Base-by-base conservation (phyloP, 2,113 vertebrate species). In the Globicephala melas region DNA sequence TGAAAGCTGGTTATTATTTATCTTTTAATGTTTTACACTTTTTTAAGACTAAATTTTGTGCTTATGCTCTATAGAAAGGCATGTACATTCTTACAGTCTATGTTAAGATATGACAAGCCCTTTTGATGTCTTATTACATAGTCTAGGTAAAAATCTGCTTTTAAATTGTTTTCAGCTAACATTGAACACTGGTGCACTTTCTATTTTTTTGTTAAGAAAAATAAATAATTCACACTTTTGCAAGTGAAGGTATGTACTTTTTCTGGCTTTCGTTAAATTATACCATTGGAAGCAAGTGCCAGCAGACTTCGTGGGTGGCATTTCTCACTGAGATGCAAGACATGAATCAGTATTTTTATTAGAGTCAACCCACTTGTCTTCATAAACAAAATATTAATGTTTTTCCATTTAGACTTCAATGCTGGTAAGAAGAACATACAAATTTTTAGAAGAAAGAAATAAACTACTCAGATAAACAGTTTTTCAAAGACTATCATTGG, bases 171-270 rank as follows among this genome's bases (percentile, higher is more conserved):
- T 97, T 98, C 67, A 91, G 74, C 9, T 82, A 93, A 79, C 93
- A 33, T 77, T 79, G 67, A 97, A 95, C 89, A 97, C 68, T 88
- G 79, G 98, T 95, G 73, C 38, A 82, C 2, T 98, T 98, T 89
- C 87, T 41, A 95, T 33, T 83, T 97, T 97, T 88, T 96, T 97
- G 94, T 94, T 76, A 84, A 97, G 80, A 98, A 97, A 97, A 97
- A 89, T 31, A 94, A 96, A 96, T 93, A 74, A 96, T 85, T 77
- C 74, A 70, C 76, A 97, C 15, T 17, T 17, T 85, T 97, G 44
- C 17, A 89, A 91, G 62, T 60, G 93, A 97, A 81, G 15, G 10
- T 82, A 96, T 73, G 17, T 67, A 96, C 65, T 44, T 89, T 63
- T 96, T 82, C 58, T 97, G 58, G 33, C 82, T 97, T 98, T 94